These are phyloP conservation scores for Aethes cnicana DNA, from an alignment of 2,888 invertebrate species.

Conservation along the genomic window DNA sequence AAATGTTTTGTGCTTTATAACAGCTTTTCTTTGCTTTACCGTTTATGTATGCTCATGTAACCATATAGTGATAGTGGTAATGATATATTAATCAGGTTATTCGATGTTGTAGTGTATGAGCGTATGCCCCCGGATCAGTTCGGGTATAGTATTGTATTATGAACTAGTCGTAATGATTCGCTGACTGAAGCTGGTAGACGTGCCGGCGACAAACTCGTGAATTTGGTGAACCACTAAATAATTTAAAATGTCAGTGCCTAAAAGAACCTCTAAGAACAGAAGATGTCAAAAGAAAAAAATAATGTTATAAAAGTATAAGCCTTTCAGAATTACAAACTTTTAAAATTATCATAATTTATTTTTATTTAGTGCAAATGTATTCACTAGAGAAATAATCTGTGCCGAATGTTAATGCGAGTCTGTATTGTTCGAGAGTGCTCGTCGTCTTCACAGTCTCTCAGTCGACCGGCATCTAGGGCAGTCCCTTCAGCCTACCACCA, in stretches of 20 bases:
- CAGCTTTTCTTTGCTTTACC: constrained; percentile 48
- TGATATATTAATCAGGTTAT: constrained; percentile 55
- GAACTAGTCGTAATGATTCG: constrained; percentile 60
- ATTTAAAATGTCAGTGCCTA: constrained; percentile 59
- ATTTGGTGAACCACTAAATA: constrained; percentile 52
- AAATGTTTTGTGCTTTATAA: constrained; percentile 48
- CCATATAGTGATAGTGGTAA: constrained; percentile 57
- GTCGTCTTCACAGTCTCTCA: too few relatives aligned
- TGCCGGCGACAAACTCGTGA: constrained; percentile 44
- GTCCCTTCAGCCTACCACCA: too few relatives aligned
- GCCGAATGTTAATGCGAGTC: constrained; percentile 73
- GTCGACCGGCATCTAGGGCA: too few relatives aligned
- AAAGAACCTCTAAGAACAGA: constrained; percentile 71
- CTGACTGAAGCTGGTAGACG: constrained; percentile 32
- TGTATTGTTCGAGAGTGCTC: constrained; percentile 25
- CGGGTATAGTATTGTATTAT: constrained; percentile 66
- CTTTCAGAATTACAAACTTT: constrained; percentile 63
- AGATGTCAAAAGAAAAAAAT: constrained; percentile 54
- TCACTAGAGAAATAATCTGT: constrained; percentile 61
- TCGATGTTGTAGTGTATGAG: constrained; percentile 65
- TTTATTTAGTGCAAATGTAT: constrained; percentile 59
- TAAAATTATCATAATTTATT: constrained; percentile 54
- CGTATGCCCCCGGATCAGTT: constrained; percentile 51
- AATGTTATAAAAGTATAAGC: constrained; percentile 52
- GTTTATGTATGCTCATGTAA: constrained; percentile 57